Percentiles rank a stretch among this genome's conserved stretches.
phyloP scores from a whole-genome alignment of 2,888 invertebrate species.

The Eugnorisma glareosa region DNA sequence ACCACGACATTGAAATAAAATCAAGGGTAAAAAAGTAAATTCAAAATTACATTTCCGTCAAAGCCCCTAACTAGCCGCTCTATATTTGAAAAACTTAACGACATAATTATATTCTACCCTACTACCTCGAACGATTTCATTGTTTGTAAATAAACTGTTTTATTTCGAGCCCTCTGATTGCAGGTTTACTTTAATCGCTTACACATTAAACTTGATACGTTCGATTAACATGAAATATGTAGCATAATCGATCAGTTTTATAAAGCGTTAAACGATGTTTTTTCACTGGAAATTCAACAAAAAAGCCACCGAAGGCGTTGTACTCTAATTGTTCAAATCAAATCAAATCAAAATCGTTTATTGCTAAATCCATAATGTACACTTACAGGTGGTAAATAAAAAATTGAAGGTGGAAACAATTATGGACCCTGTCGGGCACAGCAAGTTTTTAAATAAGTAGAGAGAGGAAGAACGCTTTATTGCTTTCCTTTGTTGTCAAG shows the following conservation, averaged over 20 bases:
- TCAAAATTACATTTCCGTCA: slow-evolving; percentile 6
- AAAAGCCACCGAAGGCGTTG: slow-evolving; percentile 22
- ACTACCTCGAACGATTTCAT: slow-evolving; percentile 19
- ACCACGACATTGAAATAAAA: slow-evolving; percentile 25
- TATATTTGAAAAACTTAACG: slow-evolving; percentile 37
- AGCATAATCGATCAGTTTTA: slow-evolving; percentile 45
- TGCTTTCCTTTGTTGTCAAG: no score
- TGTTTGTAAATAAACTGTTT: slow-evolving; percentile 48
- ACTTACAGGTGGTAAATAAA: no score
- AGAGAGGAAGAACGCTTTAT: no score
- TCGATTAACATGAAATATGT: slow-evolving; percentile 52
- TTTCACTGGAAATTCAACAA: slow-evolving; percentile 4
- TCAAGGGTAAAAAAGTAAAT: slow-evolving; percentile 28
- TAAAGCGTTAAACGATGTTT: slow-evolving; percentile 43
- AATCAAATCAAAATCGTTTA: no score
- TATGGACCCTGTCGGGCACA: no score
- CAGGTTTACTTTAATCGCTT: slow-evolving; percentile 45
- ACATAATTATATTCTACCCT: slow-evolving; percentile 49
- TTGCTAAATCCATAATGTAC: no score
- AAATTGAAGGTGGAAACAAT: no score
- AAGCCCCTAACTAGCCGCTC: slow-evolving; percentile 21
- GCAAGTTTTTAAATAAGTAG: no score
- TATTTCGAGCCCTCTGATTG: slow-evolving; percentile 30
- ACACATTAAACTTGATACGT: slow-evolving; percentile 42
- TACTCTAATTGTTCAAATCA: no score